Conservation (phyloP, 2,888 invertebrate species). For the Lasioglossum oenotherae region DNA sequence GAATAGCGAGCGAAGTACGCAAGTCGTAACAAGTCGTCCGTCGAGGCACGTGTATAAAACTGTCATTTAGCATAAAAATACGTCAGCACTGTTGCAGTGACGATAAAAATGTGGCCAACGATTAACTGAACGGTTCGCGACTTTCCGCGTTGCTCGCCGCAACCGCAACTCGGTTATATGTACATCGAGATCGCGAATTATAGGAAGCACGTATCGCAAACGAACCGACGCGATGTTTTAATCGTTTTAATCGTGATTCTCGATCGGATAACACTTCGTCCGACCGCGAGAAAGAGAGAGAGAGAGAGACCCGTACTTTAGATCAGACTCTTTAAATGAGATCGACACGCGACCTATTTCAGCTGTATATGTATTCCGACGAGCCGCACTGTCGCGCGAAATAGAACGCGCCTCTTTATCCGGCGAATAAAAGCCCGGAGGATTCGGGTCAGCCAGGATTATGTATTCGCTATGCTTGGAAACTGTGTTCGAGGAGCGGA, state of each 20-base stretch:
- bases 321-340: conserved; percentile 23
- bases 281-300: neutral
- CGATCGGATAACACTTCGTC: neutral
- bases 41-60: neutral
- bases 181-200: neutral
- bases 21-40: neutral
- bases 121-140: neutral
- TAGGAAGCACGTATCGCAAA: neutral
- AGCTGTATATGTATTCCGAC: neutral
- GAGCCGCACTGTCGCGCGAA: conserved; percentile 28
- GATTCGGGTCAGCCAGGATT: conserved; percentile 31
- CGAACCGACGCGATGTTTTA: neutral
- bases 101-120: neutral
- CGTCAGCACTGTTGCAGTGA: neutral
- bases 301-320: neutral
- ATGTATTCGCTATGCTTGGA: neutral
- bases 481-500: neutral
- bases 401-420: conserved; percentile 31
- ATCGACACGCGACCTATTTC: conserved; percentile 58
- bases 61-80: neutral
- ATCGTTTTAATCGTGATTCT: neutral
- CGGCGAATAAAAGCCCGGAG: conserved; percentile 8
- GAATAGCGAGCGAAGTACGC: no score
- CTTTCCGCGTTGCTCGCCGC: neutral
- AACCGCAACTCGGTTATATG: neutral